phyloP scores from a whole-genome alignment of 1,140 invertebrate species.

The Lanistes nyassanus region DNA sequence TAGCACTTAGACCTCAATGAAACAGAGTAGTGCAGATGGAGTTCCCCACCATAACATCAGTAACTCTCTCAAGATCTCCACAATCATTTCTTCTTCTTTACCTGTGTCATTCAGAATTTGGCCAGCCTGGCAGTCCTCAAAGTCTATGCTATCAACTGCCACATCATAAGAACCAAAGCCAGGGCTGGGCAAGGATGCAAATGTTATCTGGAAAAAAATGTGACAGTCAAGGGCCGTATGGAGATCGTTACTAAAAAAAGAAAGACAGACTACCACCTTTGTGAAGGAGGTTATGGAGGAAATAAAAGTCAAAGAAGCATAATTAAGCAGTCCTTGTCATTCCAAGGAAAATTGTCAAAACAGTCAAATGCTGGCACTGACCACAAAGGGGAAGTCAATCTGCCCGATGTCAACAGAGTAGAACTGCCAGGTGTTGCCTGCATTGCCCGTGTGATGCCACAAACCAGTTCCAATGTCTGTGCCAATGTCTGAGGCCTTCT shows the following conservation, averaged over 20 bases:
- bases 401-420: conserved; percentile 51
- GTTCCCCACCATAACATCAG: no score
- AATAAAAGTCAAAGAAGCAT: no score
- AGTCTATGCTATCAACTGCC: conserved; percentile 59
- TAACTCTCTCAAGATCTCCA: no score
- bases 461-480: conserved; percentile 11
- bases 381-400: conserved; percentile 50
- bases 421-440: conserved; percentile 44
- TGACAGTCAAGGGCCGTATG: no score
- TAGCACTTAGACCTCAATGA: no score
- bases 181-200: conserved; percentile 45
- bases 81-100: not conserved
- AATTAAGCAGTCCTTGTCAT: no score
- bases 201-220: conserved; percentile 45
- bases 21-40: no score
- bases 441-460: conserved; percentile 26
- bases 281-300: no score
- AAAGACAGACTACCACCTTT: no score
- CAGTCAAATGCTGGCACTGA: conserved; percentile 16
- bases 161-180: conserved; percentile 48
- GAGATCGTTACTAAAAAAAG: no score
- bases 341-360: no score
- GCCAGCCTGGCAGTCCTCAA: conserved; percentile 47
- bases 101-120: conserved; percentile 33
- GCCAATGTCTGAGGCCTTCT: conserved; percentile 38